Conservation (phyloP, 1,140 invertebrate species). For the Nomia melanderi region DNA sequence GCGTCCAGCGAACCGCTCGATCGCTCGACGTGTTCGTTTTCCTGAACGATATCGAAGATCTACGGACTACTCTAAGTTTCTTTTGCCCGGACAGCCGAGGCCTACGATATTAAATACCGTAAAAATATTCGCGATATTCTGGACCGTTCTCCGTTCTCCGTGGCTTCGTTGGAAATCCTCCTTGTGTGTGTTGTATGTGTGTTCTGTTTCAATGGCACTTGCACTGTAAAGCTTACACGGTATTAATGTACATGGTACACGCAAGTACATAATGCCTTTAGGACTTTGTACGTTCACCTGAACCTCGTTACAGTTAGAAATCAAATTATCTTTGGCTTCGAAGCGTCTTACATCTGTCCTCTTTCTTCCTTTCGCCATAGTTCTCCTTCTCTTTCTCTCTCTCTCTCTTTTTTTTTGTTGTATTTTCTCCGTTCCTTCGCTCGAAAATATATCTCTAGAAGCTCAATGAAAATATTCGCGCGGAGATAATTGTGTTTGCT, state of each 20-base stretch:
- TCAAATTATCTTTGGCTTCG: slow-evolving; percentile 49
- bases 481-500: slow-evolving; percentile 17
- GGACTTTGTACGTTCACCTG: slow-evolving; percentile 54
- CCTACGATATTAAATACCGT: not conserved
- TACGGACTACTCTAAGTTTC: slow-evolving; percentile 11
- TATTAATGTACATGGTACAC: slow-evolving; percentile 44
- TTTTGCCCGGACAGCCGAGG: not conserved
- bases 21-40: not conserved
- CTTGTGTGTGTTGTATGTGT: not conserved
- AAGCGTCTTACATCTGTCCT: slow-evolving; percentile 32
- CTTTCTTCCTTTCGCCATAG: not conserved
- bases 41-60: slow-evolving; percentile 11
- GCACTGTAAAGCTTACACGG: slow-evolving; percentile 51
- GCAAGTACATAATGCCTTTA: slow-evolving; percentile 55
- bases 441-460: slow-evolving; percentile 44
- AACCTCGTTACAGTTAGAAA: slow-evolving; percentile 36
- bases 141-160: too few relatives aligned
- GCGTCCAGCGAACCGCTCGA: not conserved
- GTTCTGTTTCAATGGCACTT: slow-evolving; percentile 54
- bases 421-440: not conserved
- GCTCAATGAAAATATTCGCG: slow-evolving; percentile 42
- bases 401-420: not conserved
- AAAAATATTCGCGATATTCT: not conserved
- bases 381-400: too few relatives aligned
- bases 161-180: too few relatives aligned